Evolutionary conservation across 1,140 invertebrate genomes (phyloP), one percentile per base, ranked within the genome.

Genomic region (Nephila pilipes): DNA sequence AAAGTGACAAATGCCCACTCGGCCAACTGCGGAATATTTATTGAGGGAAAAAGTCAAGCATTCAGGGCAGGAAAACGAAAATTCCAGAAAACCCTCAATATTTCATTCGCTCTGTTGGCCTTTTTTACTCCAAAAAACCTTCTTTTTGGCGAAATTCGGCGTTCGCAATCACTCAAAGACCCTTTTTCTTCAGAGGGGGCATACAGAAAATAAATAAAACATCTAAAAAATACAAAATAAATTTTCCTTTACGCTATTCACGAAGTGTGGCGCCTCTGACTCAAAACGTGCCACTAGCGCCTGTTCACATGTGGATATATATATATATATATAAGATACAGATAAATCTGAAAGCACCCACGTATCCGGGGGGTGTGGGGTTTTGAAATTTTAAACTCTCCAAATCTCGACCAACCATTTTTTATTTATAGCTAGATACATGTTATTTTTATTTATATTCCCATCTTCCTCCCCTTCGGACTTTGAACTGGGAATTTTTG

Each of bases 331-430:
- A 85, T 22, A 46, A 46, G 46, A 32, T 85, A 60, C 14, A 92
- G 90, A 92, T 92, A 92, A 92, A 85, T 92, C 85, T 80, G 81
- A 93, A 87, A 87, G 57, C 75, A 36, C 55, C 79, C 57, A 29
- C 89, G 36, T 36, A 57, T 80, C 75, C 32, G 58, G 85, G 54
- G n/a, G n/a, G n/a, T n/a, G n/a, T 29, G 32, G 58, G 91, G 58
- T 93, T 93, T 93, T 93, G 91, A 93, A 93, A 93, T 93, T 93
- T 93, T 93, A 93, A 93, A 93, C 91, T 93, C 91, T 87, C 85
- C 91, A 93, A 93, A 93, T 87, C 91, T 93, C 85, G 91, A 80
- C 81, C 91, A 63, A 60, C 63, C 91, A 93, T 93, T 93, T 93
- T 93, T 93, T 93, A 93, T 93, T 93, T 93, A 93, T 85, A 92